A percentile compares a stretch with the other conserved stretches of the same genome.
Conservation (phyloP, 2,888 invertebrate species). For the Chrysina gloriosa region DNA sequence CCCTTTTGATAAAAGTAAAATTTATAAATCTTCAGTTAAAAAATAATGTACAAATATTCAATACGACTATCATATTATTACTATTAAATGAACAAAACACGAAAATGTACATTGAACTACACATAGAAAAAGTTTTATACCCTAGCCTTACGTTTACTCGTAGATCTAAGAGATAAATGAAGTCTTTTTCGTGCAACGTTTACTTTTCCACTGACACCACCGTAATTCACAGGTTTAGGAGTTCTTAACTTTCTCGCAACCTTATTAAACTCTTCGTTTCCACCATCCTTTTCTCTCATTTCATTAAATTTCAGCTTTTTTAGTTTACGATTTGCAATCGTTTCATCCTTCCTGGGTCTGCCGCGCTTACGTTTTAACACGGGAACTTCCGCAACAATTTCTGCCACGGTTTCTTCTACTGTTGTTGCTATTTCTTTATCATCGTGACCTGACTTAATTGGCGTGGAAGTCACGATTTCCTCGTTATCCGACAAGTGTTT, state of each 20-base stretch:
- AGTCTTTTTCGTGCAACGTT: conserved; percentile 47
- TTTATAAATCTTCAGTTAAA: conserved; percentile 34
- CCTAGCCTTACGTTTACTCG: conserved; percentile 47
- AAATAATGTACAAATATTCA: conserved; percentile 34
- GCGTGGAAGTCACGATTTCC: conserved; percentile 44
- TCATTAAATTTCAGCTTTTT: conserved; percentile 41
- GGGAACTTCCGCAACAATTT: not conserved
- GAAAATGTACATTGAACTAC: conserved; percentile 39
- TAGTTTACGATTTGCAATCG: conserved; percentile 13
- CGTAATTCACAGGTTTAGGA: conserved; percentile 43
- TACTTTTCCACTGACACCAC: conserved; percentile 45
- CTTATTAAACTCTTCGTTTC: conserved; percentile 43
- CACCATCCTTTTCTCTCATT: conserved; percentile 37
- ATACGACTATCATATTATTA: not conserved
- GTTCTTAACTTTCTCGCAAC: conserved; percentile 48
- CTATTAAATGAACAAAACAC: conserved; percentile 27
- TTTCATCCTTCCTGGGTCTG: conserved; percentile 16
- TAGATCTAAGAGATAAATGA: conserved; percentile 50
- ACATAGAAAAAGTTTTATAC: conserved; percentile 42
- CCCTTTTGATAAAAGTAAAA: conserved; percentile 27
- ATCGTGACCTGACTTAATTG: conserved; percentile 33
- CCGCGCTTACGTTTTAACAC: conserved; percentile 34
- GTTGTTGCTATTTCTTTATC: not conserved
- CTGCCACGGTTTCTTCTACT: not conserved
- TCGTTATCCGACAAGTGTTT: not conserved